Evolutionary conservation across 2,113 vertebrate species (phyloP), one percentile per base, ranked within the genome.

Genomic region (Formicarius rufipectus): DNA sequence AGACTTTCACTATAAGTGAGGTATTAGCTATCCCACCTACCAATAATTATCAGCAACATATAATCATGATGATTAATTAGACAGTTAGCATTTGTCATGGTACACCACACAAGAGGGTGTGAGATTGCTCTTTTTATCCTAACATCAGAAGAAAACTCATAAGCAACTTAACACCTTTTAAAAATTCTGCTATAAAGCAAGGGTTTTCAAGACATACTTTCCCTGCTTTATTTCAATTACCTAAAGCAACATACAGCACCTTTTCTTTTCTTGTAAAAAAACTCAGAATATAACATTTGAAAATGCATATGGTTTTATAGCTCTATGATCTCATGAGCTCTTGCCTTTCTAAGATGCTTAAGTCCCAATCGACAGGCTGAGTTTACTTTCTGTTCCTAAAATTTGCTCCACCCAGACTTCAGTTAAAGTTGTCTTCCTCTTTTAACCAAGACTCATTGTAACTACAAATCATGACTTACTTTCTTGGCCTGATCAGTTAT

Each of bases 11-110:
- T 50, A 0, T 39, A 88, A 82, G 42, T 33, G 42, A 74, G 35
- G 24, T 33, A 27, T 71, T 74, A 89, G 84, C 85, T 94, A 95
- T 83, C 40, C 67, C 44, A 79, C 14, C 17, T 50, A 93, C 40
- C 82, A 89, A 68, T 63, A 90, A 82, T n/a, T 39, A 75, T 20
- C 42, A 66, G 22, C 24, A 80, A 83, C 6, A 53, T 33, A 45
- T 4, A 87, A 50, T 27, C 25, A 75, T 15, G 8, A 45, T 0
- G 3, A 72, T 55, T 59, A 75, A 72, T 25, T 89, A 45, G 87
- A 66, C 22, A 49, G 12, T 22, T 56, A 40, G 22, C 22, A 71
- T 77, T 80, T 84, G 24, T 47, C 47, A 63, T 3, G 25, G 50
- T 13, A 37, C 0, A 0, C 8, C 66, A 42, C 31, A 69, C 28